Base-by-base conservation (phyloP, 1,140 invertebrate species). In the Tetramorium parvispinum region DNA sequence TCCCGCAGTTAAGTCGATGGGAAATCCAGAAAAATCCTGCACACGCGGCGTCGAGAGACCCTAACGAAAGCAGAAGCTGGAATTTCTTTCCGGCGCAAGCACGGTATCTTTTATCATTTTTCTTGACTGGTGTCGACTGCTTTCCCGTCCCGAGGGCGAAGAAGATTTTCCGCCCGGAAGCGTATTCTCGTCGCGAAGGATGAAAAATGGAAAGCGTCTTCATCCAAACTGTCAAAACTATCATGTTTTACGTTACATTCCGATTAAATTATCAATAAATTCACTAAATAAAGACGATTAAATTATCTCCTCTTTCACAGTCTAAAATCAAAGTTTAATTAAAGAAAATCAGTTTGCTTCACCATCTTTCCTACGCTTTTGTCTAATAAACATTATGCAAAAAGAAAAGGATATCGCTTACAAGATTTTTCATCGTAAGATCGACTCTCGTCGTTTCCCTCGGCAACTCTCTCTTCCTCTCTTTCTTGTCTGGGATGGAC, bases 31-130 rank as follows among this genome's bases (percentile, higher is more conserved):
- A 73, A 82, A 73, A 73, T 82, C 66, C 24, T 24, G 66, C 65
- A 73, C 79, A 46, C 66, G 40, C 66, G 37, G 37, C 49, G 66
- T 21, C 37, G 53, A 57, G 49, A 73, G 79, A 81, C 2, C 21
- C 40, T 82, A 82, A 82, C 79, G 79, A 82, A 82, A 82, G 66
- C 79, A n/a, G 65, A 32, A 82, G 65, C 53, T 73, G 51, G 66
- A 82, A 82, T 82, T 73, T 82, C 27, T 59, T 40, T 61, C 37
- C 18, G 40, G 32, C 61, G 37, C 79, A 40, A 82, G 37, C 78
- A 32, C 51, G 32, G 53, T 71, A 24, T 82, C 79, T 57, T 82
- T 82, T 82, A 82, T 82, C 79, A 82, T 82, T 71, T 81, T 70
- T 37, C 78, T 78, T 32, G 71, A 32, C 75, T 43, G 57, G 57